These are phyloP conservation scores for Maniola hyperantus DNA, from an alignment of 2,888 invertebrate genomes.

Conservation along the genomic window DNA sequence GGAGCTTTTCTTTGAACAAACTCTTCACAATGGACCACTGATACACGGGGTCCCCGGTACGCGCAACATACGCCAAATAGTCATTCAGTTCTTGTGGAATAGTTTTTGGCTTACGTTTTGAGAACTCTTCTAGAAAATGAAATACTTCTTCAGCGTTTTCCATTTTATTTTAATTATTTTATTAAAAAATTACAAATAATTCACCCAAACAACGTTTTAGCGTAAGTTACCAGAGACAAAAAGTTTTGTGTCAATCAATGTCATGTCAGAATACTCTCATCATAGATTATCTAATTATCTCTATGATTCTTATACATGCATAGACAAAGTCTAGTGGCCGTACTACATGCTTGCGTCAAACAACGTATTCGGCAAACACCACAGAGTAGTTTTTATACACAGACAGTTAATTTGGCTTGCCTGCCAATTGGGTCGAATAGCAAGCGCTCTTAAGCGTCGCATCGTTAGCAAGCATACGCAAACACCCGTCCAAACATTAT, in stretches of 20 bases:
- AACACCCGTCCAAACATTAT: no score
- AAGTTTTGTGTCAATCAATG: not conserved
- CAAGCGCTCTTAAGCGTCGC: no score
- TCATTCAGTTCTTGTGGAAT: slow-evolving; percentile 95
- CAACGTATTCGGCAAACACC: no score
- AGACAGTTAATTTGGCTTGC: no score
- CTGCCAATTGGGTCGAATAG: no score
- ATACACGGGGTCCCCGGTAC: slow-evolving; percentile 96
- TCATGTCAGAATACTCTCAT: not conserved
- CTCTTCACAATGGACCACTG: slow-evolving; percentile 95
- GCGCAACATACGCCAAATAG: slow-evolving; percentile 94
- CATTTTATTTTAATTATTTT: slow-evolving; percentile 69
- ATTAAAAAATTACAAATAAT: not conserved
- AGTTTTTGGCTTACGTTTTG: slow-evolving; percentile 88
- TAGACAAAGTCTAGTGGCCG: no score
- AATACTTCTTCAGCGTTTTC: slow-evolving; percentile 93
- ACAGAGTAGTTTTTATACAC: no score
- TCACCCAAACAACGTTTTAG: not conserved
- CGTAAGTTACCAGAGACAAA: slow-evolving; percentile 5
- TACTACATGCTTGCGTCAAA: no score
- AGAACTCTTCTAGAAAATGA: slow-evolving; percentile 92
- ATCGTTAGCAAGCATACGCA: no score
- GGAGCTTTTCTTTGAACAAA: slow-evolving; percentile 93
- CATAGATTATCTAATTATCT: no score
- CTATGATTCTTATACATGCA: no score